phyloP scores from a whole-genome alignment of 1,140 invertebrate genomes.

The Gryon sp. region DNA sequence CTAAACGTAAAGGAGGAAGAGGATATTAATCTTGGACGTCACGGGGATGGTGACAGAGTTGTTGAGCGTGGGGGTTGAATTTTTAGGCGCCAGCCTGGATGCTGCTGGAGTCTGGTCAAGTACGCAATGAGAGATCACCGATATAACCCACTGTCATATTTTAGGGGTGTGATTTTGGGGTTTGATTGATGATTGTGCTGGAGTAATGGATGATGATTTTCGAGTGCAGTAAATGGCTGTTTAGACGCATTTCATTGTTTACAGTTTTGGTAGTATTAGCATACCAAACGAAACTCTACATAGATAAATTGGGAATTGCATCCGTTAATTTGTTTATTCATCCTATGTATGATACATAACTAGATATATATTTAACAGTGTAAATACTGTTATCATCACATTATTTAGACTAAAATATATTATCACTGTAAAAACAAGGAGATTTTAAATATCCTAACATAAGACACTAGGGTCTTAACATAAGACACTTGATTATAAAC shows the following conservation, averaged over 20 bases:
- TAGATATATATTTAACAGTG: too few species aligned
- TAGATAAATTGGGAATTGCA: too few species aligned
- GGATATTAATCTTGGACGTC: constrained; percentile 13
- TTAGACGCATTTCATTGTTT: not conserved
- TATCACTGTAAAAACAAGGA: too few species aligned
- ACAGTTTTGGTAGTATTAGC: not conserved
- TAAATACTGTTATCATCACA: too few species aligned
- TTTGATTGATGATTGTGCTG: constrained; percentile 1
- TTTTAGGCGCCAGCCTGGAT: not conserved
- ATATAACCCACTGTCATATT: not conserved
- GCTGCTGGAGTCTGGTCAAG: not conserved
- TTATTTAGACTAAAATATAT: too few species aligned
- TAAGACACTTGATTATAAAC: too few species aligned
- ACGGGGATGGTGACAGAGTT: not conserved
- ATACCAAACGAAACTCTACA: too few species aligned
- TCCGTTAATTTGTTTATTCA: too few species aligned
- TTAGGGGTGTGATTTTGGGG: not conserved
- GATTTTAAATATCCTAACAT: too few species aligned
- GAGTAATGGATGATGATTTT: not conserved
- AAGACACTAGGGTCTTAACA: too few species aligned
- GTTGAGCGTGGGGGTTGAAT: not conserved
- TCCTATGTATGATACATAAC: too few species aligned
- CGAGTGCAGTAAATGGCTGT: not conserved
- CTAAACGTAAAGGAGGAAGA: not conserved
- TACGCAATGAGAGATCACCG: too few species aligned